phyloP scores from a whole-genome alignment of 2,797 vertebrate species.

The Lacerta viridis region DNA sequence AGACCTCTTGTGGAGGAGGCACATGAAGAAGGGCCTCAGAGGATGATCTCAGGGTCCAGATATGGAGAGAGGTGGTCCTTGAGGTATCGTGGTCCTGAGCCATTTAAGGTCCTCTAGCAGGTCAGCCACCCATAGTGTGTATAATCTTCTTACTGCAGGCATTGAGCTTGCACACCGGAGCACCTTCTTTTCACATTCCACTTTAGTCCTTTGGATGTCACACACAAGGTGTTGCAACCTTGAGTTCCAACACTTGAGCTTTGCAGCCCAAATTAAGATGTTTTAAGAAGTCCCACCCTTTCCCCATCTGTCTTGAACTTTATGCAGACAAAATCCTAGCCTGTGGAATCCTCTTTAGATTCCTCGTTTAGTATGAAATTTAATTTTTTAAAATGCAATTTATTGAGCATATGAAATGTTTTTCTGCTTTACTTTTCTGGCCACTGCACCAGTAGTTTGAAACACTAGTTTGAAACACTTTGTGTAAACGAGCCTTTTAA shows the following conservation, averaged over 20 bases:
- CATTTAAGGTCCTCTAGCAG: background rate
- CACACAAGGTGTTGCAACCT: background rate
- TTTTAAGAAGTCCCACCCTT: background rate
- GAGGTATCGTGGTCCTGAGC: too few relatives aligned
- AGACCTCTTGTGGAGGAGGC: too few relatives aligned
- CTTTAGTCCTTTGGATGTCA: background rate
- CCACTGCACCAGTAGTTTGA: conserved; percentile 38
- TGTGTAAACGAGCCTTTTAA: conserved; percentile 42
- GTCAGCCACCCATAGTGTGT: background rate
- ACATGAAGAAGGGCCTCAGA: too few relatives aligned
- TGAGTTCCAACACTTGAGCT: too few relatives aligned
- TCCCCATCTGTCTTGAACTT: background rate
- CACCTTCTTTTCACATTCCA: background rate
- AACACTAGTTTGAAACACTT: conserved; percentile 28
- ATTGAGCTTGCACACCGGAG: background rate
- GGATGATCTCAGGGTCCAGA: too few relatives aligned
- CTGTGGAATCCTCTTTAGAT: background rate
- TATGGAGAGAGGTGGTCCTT: too few relatives aligned
- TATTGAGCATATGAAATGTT: conserved; percentile 50
- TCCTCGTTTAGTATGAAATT: background rate
- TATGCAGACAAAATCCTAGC: background rate
- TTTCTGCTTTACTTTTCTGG: conserved; percentile 44
- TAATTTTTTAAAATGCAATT: conserved; percentile 16
- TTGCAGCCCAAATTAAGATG: background rate
- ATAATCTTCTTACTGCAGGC: background rate